Evolutionary conservation across 2,113 vertebrate genomes (phyloP).

Genomic region (Phasianus colchicus): DNA sequence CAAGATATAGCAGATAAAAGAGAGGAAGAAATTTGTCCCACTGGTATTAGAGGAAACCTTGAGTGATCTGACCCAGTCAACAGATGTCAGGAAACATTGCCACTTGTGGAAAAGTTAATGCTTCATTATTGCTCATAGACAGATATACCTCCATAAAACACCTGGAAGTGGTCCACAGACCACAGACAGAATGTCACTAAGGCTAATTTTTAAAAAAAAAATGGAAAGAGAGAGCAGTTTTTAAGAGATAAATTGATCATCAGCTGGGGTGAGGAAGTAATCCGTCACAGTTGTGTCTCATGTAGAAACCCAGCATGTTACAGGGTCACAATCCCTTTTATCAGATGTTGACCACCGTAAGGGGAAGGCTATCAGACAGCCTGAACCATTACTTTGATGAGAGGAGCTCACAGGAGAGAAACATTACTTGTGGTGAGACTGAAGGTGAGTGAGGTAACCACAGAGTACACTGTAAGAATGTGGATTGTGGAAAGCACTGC

Average conservation of each 20-base stretch:
- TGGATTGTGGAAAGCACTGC: constrained; percentile 28
- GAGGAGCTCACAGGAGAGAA: background rate
- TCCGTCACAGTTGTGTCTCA: background rate
- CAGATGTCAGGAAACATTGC: constrained; percentile 36
- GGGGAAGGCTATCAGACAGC: constrained; percentile 18
- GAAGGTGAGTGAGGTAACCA: constrained; percentile 38
- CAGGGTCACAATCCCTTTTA: background rate
- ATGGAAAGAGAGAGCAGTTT: background rate
- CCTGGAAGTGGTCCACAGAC: constrained; percentile 55
- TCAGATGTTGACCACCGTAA: background rate
- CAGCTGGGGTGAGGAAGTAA: background rate
- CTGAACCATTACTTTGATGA: background rate
- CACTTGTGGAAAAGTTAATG: constrained; percentile 34
- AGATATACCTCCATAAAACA: constrained; percentile 59
- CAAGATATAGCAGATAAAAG: constrained; percentile 20
- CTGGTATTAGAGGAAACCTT: constrained; percentile 3
- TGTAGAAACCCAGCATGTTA: background rate
- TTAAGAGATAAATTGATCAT: constrained; percentile 32
- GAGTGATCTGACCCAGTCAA: constrained; percentile 46
- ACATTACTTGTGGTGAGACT: background rate
- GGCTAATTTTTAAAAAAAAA: background rate
- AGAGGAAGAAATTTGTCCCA: constrained; percentile 23
- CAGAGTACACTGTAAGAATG: constrained; percentile 30
- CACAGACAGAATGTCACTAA: constrained; percentile 35
- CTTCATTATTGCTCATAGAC: constrained; percentile 40